phyloP scores from a whole-genome alignment of 1,140 invertebrate genomes.

The Tyrophagus putrescentiae region DNA sequence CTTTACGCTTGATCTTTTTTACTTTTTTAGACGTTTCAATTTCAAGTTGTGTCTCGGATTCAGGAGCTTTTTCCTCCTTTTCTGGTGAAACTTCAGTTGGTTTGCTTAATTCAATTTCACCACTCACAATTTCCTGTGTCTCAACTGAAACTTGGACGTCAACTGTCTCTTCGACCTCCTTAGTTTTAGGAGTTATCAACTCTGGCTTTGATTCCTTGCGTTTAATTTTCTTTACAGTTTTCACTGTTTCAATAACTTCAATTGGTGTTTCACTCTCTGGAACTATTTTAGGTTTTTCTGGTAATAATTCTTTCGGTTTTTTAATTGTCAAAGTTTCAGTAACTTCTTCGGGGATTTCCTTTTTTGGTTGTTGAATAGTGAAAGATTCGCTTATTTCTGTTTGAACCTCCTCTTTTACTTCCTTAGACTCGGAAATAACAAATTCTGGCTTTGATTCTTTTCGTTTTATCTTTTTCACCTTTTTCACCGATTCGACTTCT shows the following conservation, averaged over 20 bases:
- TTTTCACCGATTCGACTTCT: not conserved
- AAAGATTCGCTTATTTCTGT: not conserved
- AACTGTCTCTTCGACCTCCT: not conserved
- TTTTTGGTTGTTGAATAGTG: slow-evolving; percentile 11
- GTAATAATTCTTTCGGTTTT: not conserved
- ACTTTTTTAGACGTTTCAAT: slow-evolving; percentile 13
- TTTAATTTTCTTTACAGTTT: slow-evolving; percentile 8
- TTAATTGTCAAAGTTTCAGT: not conserved
- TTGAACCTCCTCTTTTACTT: not conserved
- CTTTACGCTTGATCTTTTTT: slow-evolving; percentile 3
- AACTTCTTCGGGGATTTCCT: slow-evolving; percentile 23
- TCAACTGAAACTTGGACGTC: too few species aligned
- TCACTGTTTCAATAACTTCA: slow-evolving; percentile 9
- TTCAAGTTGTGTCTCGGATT: slow-evolving; percentile 16
- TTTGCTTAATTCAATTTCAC: not conserved
- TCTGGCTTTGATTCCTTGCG: not conserved
- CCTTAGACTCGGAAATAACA: not conserved
- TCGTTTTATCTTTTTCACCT: not conserved
- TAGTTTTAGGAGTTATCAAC: not conserved
- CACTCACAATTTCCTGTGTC: slow-evolving; percentile 11
- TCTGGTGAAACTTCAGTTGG: not conserved
- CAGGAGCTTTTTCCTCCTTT: slow-evolving; percentile 14
- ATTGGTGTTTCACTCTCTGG: slow-evolving; percentile 12
- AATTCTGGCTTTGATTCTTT: not conserved
- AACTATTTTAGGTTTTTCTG: not conserved